Evolutionary conservation across 37 sponge, comb jelly and placozoan species (phyloP), one percentile per base, ranked within the genome.

Genomic region (Eunapius fragilis): DNA sequence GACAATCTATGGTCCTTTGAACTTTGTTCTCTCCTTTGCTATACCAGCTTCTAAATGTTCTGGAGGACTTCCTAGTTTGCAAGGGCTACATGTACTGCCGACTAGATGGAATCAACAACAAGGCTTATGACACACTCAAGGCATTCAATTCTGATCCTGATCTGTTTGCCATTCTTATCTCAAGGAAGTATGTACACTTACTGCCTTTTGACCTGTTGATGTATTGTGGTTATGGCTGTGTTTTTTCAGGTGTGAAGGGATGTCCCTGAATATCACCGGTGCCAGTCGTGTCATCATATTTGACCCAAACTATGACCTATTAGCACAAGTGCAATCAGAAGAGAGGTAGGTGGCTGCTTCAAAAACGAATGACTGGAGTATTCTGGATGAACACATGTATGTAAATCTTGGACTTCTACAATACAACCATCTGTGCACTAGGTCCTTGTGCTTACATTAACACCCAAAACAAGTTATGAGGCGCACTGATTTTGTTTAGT

Each of bases 261-360:
- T 90, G 41, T 87, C 87, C 12, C 72, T 90, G 68, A 90, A 86
- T 72, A 28, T 90, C 22, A 87, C 91, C 34, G 87, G 82, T 19
- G 91, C 91, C 26, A 84, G 87, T 36, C 77, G 82, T 37, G 91
- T 86, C 19, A 69, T 90, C 25, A 70, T 90, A 2, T 90, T 87
- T 81, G 91, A 90, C 71, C 91, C 91, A 25, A 86, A 71, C 78
- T 90, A 87, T 87, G 87, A 90, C 75, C 82, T 87, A 34, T 72
- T 87, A 24, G 38, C 72, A 36, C 87, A 90, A 49, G 70, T 73
- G 45, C 91, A 90, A 58, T 87, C 87, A 5, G 82, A 84, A 81
- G 87, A 90, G 72, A 80, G 90, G 90, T 27, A n/a, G 23, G 31
- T 81, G 30, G 25, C n/a, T n/a, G n/a, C n/a, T n/a, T n/a, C n/a